Percentiles rank a stretch among this genome's conserved stretches.
These are phyloP conservation scores for Spongilla lacustris DNA, from an alignment of 37 sponge, comb jelly and placozoan species.

Conservation along the genomic window DNA sequence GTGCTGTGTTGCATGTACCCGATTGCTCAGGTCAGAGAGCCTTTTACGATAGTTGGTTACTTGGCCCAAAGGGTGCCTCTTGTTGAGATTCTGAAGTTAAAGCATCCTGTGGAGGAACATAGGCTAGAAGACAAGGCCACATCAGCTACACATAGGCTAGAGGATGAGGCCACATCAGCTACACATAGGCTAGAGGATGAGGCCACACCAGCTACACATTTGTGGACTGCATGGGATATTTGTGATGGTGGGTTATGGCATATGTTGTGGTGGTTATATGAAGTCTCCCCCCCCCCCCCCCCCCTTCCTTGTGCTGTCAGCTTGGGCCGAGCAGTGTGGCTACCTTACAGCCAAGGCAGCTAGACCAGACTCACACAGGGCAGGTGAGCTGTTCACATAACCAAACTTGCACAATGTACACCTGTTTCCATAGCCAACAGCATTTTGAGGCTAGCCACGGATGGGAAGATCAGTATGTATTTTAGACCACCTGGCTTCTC, in stretches of 20 bases:
- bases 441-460: slow-evolving; percentile 87
- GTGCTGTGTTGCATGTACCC: slow-evolving; percentile 93
- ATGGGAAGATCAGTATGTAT: slow-evolving; percentile 85
- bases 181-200: neutral
- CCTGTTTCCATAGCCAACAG: slow-evolving; percentile 74
- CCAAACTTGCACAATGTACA: neutral
- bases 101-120: slow-evolving; percentile 52
- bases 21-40: slow-evolving; percentile 94
- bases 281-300: neutral
- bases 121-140: neutral
- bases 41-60: slow-evolving; percentile 92
- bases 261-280: neutral
- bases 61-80: slow-evolving; percentile 88
- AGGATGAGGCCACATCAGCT: neutral
- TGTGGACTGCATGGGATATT: slow-evolving; percentile 93
- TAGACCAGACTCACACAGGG: slow-evolving; percentile 90
- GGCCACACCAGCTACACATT: neutral
- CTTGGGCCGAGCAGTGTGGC: slow-evolving; percentile 90
- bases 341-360: slow-evolving; percentile 90
- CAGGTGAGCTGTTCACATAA: slow-evolving; percentile 48
- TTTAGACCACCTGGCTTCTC: slow-evolving; percentile 85
- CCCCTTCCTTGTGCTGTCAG: too few relatives aligned
- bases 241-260: slow-evolving; percentile 82
- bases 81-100: slow-evolving; percentile 55
- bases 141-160: too few relatives aligned